phyloP scores from a whole-genome alignment of 2,888 invertebrate species.

The Zygothrica quintamaculata region DNA sequence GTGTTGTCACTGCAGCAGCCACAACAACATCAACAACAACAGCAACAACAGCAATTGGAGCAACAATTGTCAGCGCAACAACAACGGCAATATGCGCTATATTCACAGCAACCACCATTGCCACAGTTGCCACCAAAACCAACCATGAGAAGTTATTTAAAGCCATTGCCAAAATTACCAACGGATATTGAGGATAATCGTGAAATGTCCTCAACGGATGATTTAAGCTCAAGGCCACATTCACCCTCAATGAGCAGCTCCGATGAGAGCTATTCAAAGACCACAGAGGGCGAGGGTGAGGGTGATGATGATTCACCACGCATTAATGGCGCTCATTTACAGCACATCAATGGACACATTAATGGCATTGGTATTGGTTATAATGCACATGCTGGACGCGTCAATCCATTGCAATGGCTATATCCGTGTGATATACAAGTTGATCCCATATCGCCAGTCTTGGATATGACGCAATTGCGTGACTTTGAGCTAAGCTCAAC shows the following conservation, averaged over 20 bases:
- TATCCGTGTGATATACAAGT: conserved; percentile 88
- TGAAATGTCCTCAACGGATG: conserved; percentile 90
- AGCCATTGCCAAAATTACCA: conserved; percentile 87
- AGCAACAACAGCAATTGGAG: conserved; percentile 53
- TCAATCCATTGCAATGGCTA: conserved; percentile 86
- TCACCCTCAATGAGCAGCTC: conserved; percentile 93
- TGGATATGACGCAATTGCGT: conserved; percentile 83
- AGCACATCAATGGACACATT: conserved; percentile 55
- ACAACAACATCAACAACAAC: conserved; percentile 68
- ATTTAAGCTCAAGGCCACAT: conserved; percentile 91
- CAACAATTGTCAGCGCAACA: conserved; percentile 35
- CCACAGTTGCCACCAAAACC: conserved; percentile 85
- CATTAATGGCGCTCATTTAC: conserved; percentile 71
- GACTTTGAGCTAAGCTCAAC: conserved; percentile 85
- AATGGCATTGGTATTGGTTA: conserved; percentile 19
- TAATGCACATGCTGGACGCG: conserved; percentile 50
- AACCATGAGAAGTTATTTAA: conserved; percentile 84
- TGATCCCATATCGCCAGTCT: conserved; percentile 83
- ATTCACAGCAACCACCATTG: conserved; percentile 78
- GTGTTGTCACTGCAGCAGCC: conserved; percentile 81
- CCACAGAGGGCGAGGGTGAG: conserved; percentile 89
- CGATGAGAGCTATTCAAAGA: conserved; percentile 93
- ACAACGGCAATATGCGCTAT: conserved; percentile 78
- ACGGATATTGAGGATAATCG: conserved; percentile 84
- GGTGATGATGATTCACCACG: conserved; percentile 84